Conservation (phyloP, 2,113 vertebrate species). For the Ellobius talpinus region DNA sequence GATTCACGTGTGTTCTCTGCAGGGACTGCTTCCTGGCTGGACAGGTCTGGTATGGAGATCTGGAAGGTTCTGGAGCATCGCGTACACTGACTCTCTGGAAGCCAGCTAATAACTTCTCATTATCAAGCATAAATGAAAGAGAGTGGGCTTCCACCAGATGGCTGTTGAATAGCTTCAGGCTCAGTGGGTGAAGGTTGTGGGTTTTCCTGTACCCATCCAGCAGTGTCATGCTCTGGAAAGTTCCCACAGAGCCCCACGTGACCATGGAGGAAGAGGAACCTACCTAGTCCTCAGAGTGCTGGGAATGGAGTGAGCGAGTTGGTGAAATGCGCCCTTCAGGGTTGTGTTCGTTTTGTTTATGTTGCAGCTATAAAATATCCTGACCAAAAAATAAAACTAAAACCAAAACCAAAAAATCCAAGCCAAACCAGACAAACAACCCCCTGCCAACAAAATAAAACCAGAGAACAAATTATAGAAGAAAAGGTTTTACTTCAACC, state of each 20-base stretch:
- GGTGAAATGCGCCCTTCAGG: not conserved
- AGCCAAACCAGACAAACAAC: not conserved
- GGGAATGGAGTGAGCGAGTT: not conserved
- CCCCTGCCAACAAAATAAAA: not conserved
- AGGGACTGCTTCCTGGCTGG: not conserved
- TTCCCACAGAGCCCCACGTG: not conserved
- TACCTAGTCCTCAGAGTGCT: not conserved
- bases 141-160: not conserved
- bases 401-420: not conserved
- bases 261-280: not conserved
- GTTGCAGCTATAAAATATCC: not conserved
- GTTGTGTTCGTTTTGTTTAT: not conserved
- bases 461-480: not conserved
- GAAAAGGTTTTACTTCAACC: not conserved
- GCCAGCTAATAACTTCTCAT: constrained; percentile 13
- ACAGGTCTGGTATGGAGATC: not conserved
- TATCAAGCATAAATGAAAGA: not conserved
- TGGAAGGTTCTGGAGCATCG: not conserved
- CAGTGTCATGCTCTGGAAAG: not conserved
- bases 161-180: not conserved
- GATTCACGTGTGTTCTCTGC: not conserved
- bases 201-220: not conserved
- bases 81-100: not conserved
- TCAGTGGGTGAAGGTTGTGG: not conserved
- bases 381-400: not conserved